Evolutionary conservation across 2,888 invertebrate genomes (phyloP).

Genomic region (Phortica okadai): DNA sequence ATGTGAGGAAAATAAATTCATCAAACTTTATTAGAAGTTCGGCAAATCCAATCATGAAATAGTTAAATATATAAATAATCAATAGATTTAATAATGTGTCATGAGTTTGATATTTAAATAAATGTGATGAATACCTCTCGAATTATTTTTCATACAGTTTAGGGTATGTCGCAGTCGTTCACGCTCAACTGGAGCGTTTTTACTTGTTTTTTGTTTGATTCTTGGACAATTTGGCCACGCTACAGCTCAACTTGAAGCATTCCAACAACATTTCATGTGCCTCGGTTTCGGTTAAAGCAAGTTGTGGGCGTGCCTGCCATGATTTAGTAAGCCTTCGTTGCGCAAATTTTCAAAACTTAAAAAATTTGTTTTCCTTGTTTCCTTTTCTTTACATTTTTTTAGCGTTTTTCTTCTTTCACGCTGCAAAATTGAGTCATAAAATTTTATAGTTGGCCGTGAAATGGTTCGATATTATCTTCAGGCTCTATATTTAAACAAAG

Average conservation of each 20-base stretch:
- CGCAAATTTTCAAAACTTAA: constrained; percentile 23
- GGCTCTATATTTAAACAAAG: neutral
- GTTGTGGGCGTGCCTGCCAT: constrained; percentile 62
- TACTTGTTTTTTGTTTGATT: no score
- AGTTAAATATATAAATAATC: no score
- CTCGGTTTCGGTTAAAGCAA: constrained; percentile 17
- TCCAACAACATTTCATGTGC: neutral
- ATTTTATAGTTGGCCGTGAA: constrained; percentile 41
- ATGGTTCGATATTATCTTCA: constrained; percentile 20
- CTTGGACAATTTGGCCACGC: neutral
- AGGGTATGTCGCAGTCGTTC: no score
- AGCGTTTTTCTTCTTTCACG: constrained; percentile 25
- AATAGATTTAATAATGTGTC: no score
- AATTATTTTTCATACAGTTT: no score
- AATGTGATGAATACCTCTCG: no score
- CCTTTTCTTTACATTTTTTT: neutral
- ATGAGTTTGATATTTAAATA: no score
- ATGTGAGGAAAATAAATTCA: no score
- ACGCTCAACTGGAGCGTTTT: no score
- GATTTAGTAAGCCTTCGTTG: constrained; percentile 14
- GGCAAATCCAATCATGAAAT: no score
- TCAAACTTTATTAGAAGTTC: no score
- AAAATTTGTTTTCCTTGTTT: neutral
- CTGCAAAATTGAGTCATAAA: constrained; percentile 69
- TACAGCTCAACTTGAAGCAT: neutral